Conservation (phyloP, 2,113 vertebrate species). For the Grallaria varia region DNA sequence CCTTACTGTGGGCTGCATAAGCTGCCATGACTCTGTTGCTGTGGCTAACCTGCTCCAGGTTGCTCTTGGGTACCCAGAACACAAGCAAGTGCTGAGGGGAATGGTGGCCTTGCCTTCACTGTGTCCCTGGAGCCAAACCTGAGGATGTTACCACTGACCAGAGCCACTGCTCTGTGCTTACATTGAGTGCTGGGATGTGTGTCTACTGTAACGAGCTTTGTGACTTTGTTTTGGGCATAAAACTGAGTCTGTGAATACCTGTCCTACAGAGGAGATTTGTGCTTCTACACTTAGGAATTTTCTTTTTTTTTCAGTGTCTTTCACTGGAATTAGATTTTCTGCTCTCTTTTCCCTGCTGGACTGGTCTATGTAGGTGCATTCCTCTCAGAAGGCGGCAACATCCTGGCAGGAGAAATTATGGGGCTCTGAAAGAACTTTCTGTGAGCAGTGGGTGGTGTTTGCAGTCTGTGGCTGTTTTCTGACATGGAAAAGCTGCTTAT, state of each 20-base stretch:
- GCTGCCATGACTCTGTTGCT: background rate
- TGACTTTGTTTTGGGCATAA: background rate
- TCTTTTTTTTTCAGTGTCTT: background rate
- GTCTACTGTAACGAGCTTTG: background rate
- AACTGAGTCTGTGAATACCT: background rate
- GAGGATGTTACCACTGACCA: background rate
- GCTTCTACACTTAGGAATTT: background rate
- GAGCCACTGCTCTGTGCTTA: background rate
- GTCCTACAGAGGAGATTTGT: background rate
- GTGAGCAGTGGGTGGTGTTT: background rate
- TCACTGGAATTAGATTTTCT: background rate
- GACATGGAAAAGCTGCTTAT: background rate
- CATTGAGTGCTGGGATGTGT: background rate
- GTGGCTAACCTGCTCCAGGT: background rate
- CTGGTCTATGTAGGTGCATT: background rate
- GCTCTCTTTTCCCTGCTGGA: background rate
- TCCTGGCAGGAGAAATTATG: background rate
- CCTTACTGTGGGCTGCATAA: background rate
- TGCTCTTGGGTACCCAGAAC: background rate
- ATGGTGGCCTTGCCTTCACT: background rate
- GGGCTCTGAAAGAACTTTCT: background rate
- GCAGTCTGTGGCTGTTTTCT: background rate
- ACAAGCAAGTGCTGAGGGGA: rapidly evolving
- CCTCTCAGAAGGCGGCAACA: background rate
- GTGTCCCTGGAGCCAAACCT: background rate